Evolutionary conservation across 2,113 vertebrate species (phyloP).

Genomic region (Monopterus albus): DNA sequence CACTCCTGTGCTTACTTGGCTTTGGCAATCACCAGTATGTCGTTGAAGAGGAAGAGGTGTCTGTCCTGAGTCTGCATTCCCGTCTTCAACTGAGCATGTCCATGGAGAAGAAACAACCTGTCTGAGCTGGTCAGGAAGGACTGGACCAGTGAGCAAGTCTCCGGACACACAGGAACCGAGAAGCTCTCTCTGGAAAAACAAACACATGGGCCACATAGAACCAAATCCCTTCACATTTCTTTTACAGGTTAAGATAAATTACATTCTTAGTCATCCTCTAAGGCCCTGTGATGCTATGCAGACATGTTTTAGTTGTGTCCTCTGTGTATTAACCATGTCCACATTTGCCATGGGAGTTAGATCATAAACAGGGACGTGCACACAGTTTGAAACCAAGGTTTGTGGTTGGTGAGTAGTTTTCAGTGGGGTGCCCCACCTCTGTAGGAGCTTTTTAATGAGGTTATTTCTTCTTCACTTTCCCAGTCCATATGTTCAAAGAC

Average conservation of each 20-base stretch:
- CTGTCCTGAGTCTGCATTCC: conserved; percentile 80
- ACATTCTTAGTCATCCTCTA: no score
- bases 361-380: no score
- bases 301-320: no score
- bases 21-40: conserved; percentile 74
- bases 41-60: conserved; percentile 78
- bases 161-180: conserved; percentile 59
- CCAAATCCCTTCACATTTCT: no score
- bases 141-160: conserved; percentile 69
- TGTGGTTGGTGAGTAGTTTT: background rate
- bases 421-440: background rate
- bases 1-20: conserved; percentile 66
- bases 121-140: conserved; percentile 58
- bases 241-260: no score
- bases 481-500: conserved; percentile 45
- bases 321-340: no score
- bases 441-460: conserved; percentile 63
- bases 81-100: conserved; percentile 72
- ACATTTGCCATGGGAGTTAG: no score
- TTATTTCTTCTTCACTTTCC: conserved; percentile 62
- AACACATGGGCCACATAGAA: background rate
- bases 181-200: conserved; percentile 73
- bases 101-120: conserved; percentile 70
- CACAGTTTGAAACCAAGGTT: no score
- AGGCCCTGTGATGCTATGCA: no score